phyloP scores from a whole-genome alignment of 2,797 vertebrate species.

The Dicrostonyx torquatus region DNA sequence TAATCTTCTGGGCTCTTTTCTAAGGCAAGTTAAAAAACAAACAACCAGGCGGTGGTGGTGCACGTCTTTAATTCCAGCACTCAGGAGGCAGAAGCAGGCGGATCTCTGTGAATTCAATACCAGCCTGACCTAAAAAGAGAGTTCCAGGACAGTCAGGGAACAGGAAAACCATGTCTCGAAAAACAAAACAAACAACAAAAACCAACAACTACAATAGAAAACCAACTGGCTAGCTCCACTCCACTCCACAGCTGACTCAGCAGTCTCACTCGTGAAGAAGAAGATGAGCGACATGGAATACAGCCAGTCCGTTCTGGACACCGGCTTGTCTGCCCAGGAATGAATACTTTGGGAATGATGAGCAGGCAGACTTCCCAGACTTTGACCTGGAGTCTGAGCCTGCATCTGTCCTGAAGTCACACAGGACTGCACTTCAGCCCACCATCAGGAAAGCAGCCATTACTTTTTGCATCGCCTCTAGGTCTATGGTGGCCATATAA shows the following conservation, averaged over 20 bases:
- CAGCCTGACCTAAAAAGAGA: neutral
- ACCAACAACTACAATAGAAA: neutral
- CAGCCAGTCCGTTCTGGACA: slow-evolving; percentile 51
- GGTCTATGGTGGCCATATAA: slow-evolving; percentile 33
- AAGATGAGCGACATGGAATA: slow-evolving; percentile 25
- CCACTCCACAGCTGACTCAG: neutral
- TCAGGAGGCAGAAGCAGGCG: neutral
- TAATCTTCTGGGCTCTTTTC: neutral
- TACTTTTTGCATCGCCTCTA: slow-evolving; percentile 18
- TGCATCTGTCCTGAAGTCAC: neutral
- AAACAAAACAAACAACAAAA: neutral
- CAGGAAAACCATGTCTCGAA: neutral
- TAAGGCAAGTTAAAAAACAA: neutral
- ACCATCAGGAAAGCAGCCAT: slow-evolving; percentile 17
- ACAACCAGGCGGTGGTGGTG: fast-evolving
- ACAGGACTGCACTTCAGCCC: neutral
- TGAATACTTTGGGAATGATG: slow-evolving; percentile 36
- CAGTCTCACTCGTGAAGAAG: neutral
- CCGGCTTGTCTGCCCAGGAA: slow-evolving; percentile 59
- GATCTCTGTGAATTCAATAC: neutral
- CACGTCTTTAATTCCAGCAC: neutral
- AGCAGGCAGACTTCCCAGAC: neutral
- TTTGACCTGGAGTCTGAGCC: neutral
- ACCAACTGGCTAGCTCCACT: neutral
- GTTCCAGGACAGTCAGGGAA: neutral